Evolutionary conservation across 2,888 invertebrate genomes (phyloP).

Genomic region (Luffia ferchaultella): DNA sequence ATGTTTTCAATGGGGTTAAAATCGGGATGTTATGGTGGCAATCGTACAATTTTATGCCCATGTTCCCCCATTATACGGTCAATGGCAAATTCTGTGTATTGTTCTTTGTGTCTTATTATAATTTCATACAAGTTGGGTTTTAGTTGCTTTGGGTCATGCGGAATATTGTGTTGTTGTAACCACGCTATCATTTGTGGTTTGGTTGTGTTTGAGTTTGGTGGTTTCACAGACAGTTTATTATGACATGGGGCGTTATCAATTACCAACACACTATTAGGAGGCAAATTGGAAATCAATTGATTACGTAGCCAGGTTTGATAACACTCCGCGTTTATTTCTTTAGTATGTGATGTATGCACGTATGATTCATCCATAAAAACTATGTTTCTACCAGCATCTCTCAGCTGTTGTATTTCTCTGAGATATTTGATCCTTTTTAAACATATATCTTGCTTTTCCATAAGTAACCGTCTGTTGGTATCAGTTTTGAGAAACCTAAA

Average conservation of each 20-base stretch:
- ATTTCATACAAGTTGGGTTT: background rate
- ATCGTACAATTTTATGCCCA: background rate
- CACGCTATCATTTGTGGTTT: background rate
- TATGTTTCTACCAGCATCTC: background rate
- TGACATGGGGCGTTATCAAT: background rate
- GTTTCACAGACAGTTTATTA: background rate
- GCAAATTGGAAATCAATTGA: background rate
- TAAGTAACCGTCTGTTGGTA: background rate
- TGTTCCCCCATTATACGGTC: background rate
- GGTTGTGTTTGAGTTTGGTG: background rate
- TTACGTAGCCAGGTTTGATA: background rate
- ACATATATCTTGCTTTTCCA: conserved; percentile 4
- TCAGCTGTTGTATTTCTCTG: background rate
- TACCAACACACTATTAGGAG: background rate
- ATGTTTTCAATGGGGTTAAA: background rate
- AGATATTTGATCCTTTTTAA: background rate
- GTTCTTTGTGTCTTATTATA: background rate
- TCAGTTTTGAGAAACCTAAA: background rate
- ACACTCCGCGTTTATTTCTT: background rate
- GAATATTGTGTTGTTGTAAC: background rate
- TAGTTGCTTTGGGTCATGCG: background rate
- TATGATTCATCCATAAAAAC: background rate
- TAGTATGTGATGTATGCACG: background rate
- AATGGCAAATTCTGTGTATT: background rate
- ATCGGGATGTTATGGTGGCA: background rate